These are phyloP conservation scores for Drosophila melanica DNA, from an alignment of 1,140 invertebrate genomes.

Conservation along the genomic window DNA sequence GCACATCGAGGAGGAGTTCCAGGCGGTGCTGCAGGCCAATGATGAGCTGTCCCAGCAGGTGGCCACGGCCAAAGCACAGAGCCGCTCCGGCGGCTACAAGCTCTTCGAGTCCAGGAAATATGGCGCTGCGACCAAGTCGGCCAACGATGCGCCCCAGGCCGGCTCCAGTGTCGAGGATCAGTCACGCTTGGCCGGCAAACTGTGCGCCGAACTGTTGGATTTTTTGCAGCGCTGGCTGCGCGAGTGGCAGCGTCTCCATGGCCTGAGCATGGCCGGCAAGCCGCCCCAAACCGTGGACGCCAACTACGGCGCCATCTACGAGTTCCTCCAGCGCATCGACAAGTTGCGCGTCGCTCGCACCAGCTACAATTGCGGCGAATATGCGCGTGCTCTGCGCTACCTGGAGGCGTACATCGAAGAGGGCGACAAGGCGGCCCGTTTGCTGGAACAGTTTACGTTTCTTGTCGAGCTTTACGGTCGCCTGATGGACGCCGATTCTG, in stretches of 20 bases:
- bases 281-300: conserved; percentile 59
- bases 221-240: conserved; percentile 90
- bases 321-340: conserved; percentile 87
- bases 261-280: conserved; percentile 56
- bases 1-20: conserved; percentile 86
- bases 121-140: conserved; percentile 26
- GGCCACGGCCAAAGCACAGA: not conserved
- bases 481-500: conserved; percentile 90
- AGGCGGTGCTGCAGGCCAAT: conserved; percentile 63
- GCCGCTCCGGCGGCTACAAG: conserved; percentile 35
- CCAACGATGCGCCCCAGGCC: not conserved
- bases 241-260: conserved; percentile 85
- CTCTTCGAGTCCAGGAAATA: conserved; percentile 61
- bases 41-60: conserved; percentile 29
- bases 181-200: conserved; percentile 85
- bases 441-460: conserved; percentile 87
- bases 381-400: conserved; percentile 89
- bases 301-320: conserved; percentile 82
- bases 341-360: conserved; percentile 88
- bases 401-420: conserved; percentile 88
- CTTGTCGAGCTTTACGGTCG: conserved; percentile 90
- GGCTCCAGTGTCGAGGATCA: conserved; percentile 48
- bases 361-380: conserved; percentile 89
- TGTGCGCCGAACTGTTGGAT: conserved; percentile 89
- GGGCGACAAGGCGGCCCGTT: conserved; percentile 84